Evolutionary conservation across 2,797 vertebrate species (phyloP), one percentile per base, ranked within the genome.

Genomic region (Ceryle rudis): DNA sequence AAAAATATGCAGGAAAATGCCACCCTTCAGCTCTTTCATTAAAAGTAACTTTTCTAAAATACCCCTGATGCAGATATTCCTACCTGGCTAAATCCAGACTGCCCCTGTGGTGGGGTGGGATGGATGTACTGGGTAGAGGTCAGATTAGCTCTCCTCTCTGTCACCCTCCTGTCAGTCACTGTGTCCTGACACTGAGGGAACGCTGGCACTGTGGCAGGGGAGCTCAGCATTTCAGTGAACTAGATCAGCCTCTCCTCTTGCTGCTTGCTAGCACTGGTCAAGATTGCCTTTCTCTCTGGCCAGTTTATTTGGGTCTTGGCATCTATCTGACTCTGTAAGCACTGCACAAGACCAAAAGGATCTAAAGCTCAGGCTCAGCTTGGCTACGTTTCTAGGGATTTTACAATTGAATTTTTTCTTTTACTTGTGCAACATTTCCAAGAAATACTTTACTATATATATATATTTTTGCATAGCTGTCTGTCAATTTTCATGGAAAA

Each of bases 401-500:
- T 95, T 92, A 90, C 58, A 91, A 33, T 74, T 78, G 65, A 6
- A 73, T 86, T 72, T 70, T 94, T 82, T 72, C 29, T 83, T 91
- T 96, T 52, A 87, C 26, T 86, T 79, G 58, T 90, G 73, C 81
- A 92, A 42, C 49, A 83, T 89, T 96, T 96, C 91, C 93, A 96
- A 97, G 83, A 97, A 97, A 95, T 82, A 54, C 35, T 94, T 97
- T 83, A 71, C 65, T 18, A 49, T 81, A 66, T 84, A 44, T 60
- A 35, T 78, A 51, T 90, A 85, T 90, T 85, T 86, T 90, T 95
- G 47, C 17, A 37, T 85, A 95, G 57, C 84, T 95, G 87, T 87
- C 96, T 60, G 71, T 96, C 96, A 95, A 44, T 94, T 97, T 96
- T 94, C 95, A 75, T 51, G 86, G 77, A 49, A 77, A 95, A 95